phyloP scores from a whole-genome alignment of 2,797 vertebrate species.

The Phrynocephalus forsythii region DNA sequence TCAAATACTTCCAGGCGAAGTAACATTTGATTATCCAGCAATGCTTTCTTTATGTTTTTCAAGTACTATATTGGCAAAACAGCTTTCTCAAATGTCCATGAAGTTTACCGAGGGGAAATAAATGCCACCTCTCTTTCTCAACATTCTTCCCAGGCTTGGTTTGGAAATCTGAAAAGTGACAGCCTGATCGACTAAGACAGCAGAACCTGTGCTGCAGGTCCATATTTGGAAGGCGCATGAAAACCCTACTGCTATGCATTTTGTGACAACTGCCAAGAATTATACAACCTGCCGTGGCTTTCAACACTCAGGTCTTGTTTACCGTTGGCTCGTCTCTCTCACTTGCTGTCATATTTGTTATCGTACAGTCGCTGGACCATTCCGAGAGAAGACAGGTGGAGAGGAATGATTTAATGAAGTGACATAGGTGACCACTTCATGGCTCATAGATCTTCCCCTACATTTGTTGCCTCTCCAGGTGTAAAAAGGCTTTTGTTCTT shows the following conservation, averaged over 20 bases:
- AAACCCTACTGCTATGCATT: constrained; percentile 35
- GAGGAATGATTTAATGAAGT: constrained; percentile 23
- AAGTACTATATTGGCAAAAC: constrained; percentile 42
- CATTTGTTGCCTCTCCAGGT: neutral
- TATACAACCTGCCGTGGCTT: constrained; percentile 45
- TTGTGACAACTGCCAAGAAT: constrained; percentile 53
- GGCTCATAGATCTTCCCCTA: constrained; percentile 25
- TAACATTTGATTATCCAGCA: constrained; percentile 68
- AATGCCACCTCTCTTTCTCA: constrained; percentile 19
- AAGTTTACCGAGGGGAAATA: constrained; percentile 36
- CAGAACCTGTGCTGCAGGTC: constrained; percentile 52
- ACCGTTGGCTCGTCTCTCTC: constrained; percentile 61
- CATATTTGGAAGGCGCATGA: constrained; percentile 4
- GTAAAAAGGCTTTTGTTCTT: no score
- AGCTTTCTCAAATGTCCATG: constrained; percentile 34
- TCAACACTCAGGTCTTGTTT: constrained; percentile 66
- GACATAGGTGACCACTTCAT: constrained; percentile 32
- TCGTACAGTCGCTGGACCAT: constrained; percentile 50
- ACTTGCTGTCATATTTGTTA: constrained; percentile 61
- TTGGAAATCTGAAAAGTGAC: constrained; percentile 18
- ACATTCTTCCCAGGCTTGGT: constrained; percentile 34
- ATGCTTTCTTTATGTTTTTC: constrained; percentile 54
- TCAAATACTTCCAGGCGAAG: constrained; percentile 67
- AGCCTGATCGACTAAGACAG: constrained; percentile 13
- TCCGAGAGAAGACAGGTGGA: neutral